These are phyloP conservation scores for Typhlichthys subterraneus DNA, from an alignment of 2,797 vertebrate genomes.

Conservation along the genomic window DNA sequence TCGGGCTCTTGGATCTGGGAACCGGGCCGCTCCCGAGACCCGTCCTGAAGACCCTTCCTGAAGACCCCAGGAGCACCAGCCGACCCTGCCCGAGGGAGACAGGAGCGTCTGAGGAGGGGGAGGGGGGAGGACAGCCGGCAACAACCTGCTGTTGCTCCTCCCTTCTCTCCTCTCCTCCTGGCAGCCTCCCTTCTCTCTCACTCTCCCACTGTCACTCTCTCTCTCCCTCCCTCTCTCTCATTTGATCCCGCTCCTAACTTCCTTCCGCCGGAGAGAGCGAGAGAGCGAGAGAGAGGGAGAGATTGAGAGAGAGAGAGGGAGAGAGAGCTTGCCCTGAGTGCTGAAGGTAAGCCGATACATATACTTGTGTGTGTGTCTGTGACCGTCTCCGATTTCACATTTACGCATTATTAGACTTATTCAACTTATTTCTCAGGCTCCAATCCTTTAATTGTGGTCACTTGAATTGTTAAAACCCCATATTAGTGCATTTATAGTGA, in stretches of 20 bases:
- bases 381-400: slow-evolving; percentile 55
- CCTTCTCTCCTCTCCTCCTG: slow-evolving; percentile 60
- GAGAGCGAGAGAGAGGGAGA: slow-evolving; percentile 29
- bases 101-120: slow-evolving; percentile 17
- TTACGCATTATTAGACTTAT: slow-evolving; percentile 44
- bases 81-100: no score
- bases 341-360: slow-evolving; percentile 63
- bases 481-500: slow-evolving; percentile 3
- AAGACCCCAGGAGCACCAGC: no score
- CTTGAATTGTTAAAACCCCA: slow-evolving; percentile 17
- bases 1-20: slow-evolving; percentile 1
- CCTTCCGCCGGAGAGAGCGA: slow-evolving; percentile 44
- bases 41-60: no score
- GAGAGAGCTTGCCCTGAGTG: slow-evolving; percentile 52
- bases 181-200: slow-evolving; percentile 50
- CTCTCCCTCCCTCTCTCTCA: slow-evolving; percentile 27
- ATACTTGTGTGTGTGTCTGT: slow-evolving; percentile 35
- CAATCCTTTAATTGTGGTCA: slow-evolving; percentile 32
- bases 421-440: slow-evolving; percentile 55
- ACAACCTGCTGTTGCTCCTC: slow-evolving; percentile 74
- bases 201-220: slow-evolving; percentile 52
- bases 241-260: slow-evolving; percentile 69
- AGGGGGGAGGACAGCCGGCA: slow-evolving; percentile 46
- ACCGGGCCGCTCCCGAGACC: slow-evolving; percentile 9
- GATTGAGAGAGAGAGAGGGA: slow-evolving; percentile 1